phyloP scores from a whole-genome alignment of 2,113 vertebrate genomes.

The Sturnira hondurensis region DNA sequence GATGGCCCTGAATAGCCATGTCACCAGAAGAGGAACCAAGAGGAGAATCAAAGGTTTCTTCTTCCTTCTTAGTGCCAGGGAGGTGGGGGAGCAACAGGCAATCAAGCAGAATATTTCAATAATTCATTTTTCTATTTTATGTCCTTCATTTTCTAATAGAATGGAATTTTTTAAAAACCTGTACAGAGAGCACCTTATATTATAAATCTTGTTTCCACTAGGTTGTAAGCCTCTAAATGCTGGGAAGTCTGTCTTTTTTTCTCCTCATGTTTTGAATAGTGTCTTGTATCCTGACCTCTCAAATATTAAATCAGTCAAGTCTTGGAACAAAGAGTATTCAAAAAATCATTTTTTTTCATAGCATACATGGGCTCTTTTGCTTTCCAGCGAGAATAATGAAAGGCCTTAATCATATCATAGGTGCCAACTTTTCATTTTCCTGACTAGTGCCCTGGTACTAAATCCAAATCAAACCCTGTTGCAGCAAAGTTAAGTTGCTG shows the following conservation, averaged over 20 bases:
- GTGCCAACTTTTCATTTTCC: slow-evolving; percentile 65
- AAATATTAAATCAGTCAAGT: slow-evolving; percentile 69
- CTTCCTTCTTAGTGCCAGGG: neutral
- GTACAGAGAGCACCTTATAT: slow-evolving; percentile 26
- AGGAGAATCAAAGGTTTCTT: slow-evolving; percentile 4
- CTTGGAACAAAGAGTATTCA: slow-evolving; percentile 61
- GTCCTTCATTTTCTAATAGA: slow-evolving; percentile 64
- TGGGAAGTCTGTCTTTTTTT: slow-evolving; percentile 48
- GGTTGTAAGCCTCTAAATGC: slow-evolving; percentile 61
- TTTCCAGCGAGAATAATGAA: slow-evolving; percentile 55
- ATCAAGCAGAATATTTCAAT: slow-evolving; percentile 63
- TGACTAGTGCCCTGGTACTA: slow-evolving; percentile 29
- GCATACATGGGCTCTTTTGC: slow-evolving; percentile 7
- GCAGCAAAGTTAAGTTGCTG: slow-evolving; percentile 32
- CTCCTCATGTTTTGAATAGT: slow-evolving; percentile 55
- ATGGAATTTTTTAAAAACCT: slow-evolving; percentile 9
- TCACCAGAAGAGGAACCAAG: neutral
- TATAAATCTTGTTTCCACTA: slow-evolving; percentile 65
- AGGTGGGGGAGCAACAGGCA: slow-evolving; percentile 14
- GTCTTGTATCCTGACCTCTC: slow-evolving; percentile 49
- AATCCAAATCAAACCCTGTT: slow-evolving; percentile 53
- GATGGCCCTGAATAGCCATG: neutral
- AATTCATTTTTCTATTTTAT: slow-evolving; percentile 73
- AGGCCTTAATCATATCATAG: slow-evolving; percentile 63
- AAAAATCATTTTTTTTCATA: neutral